Evolutionary conservation across 2,797 vertebrate genomes (phyloP).

Genomic region (Pelobates cultripes): DNA sequence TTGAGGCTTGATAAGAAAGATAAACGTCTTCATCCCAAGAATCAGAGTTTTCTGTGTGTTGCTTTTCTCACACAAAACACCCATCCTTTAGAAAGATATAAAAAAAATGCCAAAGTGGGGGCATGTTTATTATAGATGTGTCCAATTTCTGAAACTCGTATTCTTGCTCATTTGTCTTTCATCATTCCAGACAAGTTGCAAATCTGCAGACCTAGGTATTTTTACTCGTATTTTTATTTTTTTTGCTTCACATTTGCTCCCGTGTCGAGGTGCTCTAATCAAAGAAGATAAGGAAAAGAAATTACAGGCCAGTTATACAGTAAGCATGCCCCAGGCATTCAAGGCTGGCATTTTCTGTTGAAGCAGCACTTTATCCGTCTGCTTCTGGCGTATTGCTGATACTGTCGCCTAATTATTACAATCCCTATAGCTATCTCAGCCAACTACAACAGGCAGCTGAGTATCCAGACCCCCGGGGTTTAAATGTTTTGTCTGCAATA

Average conservation of each 20-base stretch:
- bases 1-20: too few relatives aligned
- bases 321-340: constrained; percentile 28
- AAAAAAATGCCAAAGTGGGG: constrained; percentile 18
- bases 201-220: constrained; percentile 35
- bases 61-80: background rate
- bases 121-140: background rate
- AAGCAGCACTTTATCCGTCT: constrained; percentile 21
- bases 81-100: constrained; percentile 14
- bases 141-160: constrained; percentile 22
- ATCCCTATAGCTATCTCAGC: constrained; percentile 33
- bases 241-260: constrained; percentile 16
- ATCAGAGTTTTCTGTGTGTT: too few relatives aligned
- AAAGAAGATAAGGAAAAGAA: constrained; percentile 36
- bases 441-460: constrained; percentile 14
- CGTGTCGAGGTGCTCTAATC: constrained; percentile 29
- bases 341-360: constrained; percentile 28
- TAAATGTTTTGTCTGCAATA: constrained; percentile 26
- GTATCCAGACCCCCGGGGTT: constrained; percentile 27
- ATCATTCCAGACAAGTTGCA: constrained; percentile 30
- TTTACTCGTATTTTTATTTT: constrained; percentile 14
- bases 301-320: constrained; percentile 8
- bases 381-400: constrained; percentile 26
- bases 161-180: constrained; percentile 36
- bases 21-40: too few relatives aligned
- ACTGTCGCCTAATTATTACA: constrained; percentile 42